Evolutionary conservation across 2,113 vertebrate genomes (phyloP).

Genomic region (Equus quagga): DNA sequence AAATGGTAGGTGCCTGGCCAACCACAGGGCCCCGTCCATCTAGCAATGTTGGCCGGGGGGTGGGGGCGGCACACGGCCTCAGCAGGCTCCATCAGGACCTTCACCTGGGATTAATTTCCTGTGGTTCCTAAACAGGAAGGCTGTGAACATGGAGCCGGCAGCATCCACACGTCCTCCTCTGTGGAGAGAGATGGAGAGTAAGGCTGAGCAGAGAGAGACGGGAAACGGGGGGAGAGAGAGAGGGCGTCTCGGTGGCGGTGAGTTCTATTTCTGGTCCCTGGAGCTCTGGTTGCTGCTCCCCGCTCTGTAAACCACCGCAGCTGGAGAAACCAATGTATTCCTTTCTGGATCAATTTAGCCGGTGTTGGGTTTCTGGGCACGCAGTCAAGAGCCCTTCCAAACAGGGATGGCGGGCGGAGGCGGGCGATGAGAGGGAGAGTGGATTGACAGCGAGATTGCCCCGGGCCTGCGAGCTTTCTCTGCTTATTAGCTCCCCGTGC

Average conservation of each 20-base stretch:
- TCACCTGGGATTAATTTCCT: not conserved
- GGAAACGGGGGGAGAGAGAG: not conserved
- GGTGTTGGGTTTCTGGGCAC: not conserved
- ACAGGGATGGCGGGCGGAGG: not conserved
- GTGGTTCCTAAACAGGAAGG: not conserved
- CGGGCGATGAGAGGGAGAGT: not conserved
- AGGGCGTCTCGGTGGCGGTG: not conserved
- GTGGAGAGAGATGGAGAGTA: not conserved
- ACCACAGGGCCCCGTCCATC: not conserved
- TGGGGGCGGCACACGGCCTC: too few species aligned
- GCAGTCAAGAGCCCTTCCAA: not conserved
- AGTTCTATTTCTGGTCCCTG: not conserved
- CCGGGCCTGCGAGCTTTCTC: conserved; percentile 49
- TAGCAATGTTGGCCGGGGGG: not conserved
- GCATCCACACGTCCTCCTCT: conserved; percentile 34
- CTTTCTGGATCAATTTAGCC: conserved; percentile 26
- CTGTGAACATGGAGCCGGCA: not conserved
- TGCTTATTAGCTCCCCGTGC: conserved; percentile 48
- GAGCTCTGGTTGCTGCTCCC: not conserved
- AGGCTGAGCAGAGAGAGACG: not conserved
- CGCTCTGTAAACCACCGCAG: not conserved
- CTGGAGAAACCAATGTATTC: not conserved
- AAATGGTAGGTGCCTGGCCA: not conserved
- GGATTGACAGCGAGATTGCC: not conserved
- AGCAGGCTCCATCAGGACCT: not conserved